Percentiles rank a stretch among this genome's conserved stretches.
These are phyloP conservation scores for Scolopax mira DNA, from an alignment of 2,113 vertebrate species.

Conservation along the genomic window DNA sequence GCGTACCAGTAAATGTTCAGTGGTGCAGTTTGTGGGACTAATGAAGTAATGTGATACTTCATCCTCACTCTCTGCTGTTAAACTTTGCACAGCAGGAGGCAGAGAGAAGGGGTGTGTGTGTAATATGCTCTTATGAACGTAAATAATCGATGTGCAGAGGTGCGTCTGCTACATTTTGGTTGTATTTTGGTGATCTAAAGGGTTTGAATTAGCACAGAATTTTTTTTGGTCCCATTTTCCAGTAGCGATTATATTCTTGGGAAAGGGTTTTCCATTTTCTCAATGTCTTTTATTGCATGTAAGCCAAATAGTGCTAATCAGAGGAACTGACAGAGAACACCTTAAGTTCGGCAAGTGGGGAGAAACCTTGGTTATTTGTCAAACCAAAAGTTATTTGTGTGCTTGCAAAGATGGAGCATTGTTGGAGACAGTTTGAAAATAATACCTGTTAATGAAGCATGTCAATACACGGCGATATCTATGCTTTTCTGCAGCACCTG, in stretches of 20 bases:
- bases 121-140: neutral
- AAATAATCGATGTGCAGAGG: neutral
- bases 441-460: neutral
- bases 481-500: conserved; percentile 4
- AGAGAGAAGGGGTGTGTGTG: neutral
- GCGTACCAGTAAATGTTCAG: rapidly evolving
- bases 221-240: neutral
- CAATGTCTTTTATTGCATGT: neutral
- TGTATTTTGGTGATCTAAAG: neutral
- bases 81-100: neutral
- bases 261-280: neutral
- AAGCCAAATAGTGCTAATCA: neutral
- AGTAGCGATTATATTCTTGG: neutral
- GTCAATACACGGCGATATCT: neutral
- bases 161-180: neutral
- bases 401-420: neutral
- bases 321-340: neutral
- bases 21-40: neutral
- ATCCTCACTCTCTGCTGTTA: neutral
- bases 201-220: neutral
- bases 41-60: neutral
- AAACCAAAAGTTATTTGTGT: neutral
- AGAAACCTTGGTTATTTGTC: conserved; percentile 5
- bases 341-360: neutral
- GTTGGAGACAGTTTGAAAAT: neutral